Conservation (phyloP, 2,888 invertebrate species). For the Lissonota sp. region DNA sequence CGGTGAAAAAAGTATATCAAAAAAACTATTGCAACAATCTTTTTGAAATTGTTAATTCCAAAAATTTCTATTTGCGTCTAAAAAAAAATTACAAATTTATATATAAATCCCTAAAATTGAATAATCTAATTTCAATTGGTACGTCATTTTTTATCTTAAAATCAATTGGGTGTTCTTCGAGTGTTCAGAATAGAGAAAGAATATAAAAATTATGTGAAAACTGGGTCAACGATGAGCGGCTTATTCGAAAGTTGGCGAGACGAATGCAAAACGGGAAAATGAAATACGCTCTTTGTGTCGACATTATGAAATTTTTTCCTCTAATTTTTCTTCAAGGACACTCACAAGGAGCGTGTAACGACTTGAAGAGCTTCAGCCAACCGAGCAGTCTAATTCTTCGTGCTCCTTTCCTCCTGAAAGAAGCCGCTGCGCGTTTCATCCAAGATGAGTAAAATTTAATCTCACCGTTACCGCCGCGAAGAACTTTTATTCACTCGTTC, state of each 20-base stretch:
- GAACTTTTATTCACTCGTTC: constrained; percentile 34
- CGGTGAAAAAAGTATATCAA: no score
- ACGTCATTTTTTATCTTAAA: no score
- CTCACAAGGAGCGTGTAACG: constrained; percentile 44
- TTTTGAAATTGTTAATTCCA: no score
- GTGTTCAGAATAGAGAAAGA: neutral
- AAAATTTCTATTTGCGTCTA: no score
- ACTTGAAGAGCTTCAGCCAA: constrained; percentile 10
- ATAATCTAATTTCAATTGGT: no score
- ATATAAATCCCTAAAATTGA: no score
- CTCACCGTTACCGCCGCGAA: constrained; percentile 26
- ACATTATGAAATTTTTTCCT: constrained; percentile 37
- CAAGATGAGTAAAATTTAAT: constrained; percentile 58
- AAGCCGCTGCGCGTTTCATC: constrained; percentile 31
- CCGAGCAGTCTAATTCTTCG: constrained; percentile 43
- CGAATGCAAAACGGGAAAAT: constrained; percentile 17
- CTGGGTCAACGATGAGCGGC: constrained; percentile 7
- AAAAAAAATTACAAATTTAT: no score
- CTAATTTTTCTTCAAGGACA: neutral
- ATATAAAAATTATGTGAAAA: neutral
- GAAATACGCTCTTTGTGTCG: constrained; percentile 1
- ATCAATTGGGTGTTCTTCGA: no score
- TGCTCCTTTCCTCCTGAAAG: constrained; percentile 16
- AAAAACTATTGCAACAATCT: no score
- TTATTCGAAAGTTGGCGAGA: constrained; percentile 5